phyloP scores from a whole-genome alignment of 2,797 vertebrate genomes.

The Valencia hispanica region DNA sequence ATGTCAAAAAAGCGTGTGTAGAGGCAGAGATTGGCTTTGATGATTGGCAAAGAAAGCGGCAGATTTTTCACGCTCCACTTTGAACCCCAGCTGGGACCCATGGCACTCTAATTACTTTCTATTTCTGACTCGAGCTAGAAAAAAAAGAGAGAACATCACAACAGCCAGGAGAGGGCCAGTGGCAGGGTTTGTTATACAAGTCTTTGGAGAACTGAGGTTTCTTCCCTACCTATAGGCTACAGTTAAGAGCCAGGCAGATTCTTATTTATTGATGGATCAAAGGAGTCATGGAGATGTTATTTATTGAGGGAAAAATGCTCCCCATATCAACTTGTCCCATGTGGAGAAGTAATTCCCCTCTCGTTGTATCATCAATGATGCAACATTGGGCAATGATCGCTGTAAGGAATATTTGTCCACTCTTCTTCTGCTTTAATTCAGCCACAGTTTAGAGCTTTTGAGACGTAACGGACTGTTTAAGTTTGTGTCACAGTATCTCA shows the following conservation, averaged over 20 bases:
- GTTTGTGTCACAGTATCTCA: background rate
- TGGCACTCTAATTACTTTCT: constrained; percentile 82
- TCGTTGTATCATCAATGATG: background rate
- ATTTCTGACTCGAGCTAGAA: constrained; percentile 71
- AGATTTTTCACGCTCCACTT: constrained; percentile 73
- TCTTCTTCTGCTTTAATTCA: background rate
- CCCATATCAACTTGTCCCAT: background rate
- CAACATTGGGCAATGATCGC: background rate
- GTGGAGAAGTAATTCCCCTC: background rate
- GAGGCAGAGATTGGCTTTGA: constrained; percentile 67
- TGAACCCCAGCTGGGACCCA: constrained; percentile 71
- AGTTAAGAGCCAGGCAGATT: constrained; percentile 51
- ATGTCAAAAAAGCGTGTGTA: constrained; percentile 43
- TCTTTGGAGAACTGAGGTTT: constrained; percentile 33
- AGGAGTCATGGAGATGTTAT: constrained; percentile 17
- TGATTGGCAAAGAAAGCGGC: constrained; percentile 48
- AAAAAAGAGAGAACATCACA: constrained; percentile 43
- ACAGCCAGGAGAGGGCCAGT: constrained; percentile 37
- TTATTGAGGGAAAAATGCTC: background rate
- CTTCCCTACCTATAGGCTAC: constrained; percentile 2
- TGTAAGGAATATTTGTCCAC: background rate
- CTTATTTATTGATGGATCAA: constrained; percentile 62
- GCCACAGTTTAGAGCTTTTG: background rate
- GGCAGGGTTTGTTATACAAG: constrained; percentile 38
- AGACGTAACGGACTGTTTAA: background rate